Evolutionary conservation across 2,113 vertebrate genomes (phyloP).

Genomic region (Bubo scandiacus): DNA sequence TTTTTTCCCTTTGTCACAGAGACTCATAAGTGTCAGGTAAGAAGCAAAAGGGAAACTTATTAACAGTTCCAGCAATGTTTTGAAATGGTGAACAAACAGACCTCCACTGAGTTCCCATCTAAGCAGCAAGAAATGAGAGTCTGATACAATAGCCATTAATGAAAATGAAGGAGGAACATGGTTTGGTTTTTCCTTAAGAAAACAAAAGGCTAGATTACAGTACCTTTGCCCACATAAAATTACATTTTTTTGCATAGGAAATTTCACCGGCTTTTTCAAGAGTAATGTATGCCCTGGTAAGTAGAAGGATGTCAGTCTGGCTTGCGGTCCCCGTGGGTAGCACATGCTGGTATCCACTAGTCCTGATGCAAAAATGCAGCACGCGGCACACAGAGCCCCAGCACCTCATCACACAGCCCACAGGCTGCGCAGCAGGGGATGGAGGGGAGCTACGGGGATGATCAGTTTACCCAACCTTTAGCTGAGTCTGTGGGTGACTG

Average conservation of each 20-base stretch:
- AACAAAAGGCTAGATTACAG: neutral
- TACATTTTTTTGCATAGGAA: neutral
- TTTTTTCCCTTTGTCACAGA: neutral
- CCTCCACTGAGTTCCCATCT: neutral
- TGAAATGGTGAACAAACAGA: neutral
- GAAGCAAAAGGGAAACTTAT: neutral
- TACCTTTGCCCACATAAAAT: neutral
- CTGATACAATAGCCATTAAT: neutral
- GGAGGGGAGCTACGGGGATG: neutral
- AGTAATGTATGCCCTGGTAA: accelerated
- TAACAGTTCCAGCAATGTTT: neutral
- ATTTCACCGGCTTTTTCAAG: neutral
- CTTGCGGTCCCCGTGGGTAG: neutral
- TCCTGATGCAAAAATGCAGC: neutral
- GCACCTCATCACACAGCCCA: neutral
- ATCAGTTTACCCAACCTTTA: accelerated
- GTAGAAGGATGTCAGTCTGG: neutral
- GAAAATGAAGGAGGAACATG: neutral
- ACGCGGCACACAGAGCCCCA: neutral
- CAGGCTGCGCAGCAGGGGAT: neutral
- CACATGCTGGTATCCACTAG: neutral
- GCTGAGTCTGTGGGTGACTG: neutral
- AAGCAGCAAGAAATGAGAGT: neutral
- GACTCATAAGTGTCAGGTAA: neutral
- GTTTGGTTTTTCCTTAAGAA: neutral